Percentiles rank a stretch among this genome's conserved stretches.
These are phyloP conservation scores for Eidolon dupreanum DNA, from an alignment of 2,797 vertebrate species.

Conservation along the genomic window DNA sequence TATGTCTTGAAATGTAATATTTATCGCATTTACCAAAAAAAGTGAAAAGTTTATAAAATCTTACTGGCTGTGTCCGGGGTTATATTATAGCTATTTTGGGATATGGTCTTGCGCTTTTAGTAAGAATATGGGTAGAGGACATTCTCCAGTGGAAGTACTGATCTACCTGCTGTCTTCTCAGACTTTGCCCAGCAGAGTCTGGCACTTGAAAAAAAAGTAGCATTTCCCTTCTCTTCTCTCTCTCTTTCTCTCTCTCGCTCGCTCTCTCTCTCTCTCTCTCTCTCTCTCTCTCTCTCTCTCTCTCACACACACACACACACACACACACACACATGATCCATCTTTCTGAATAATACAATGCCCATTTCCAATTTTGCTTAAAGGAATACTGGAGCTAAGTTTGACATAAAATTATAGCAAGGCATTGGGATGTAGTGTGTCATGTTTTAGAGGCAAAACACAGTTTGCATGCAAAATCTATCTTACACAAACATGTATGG, in stretches of 20 bases:
- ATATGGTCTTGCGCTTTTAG: not conserved
- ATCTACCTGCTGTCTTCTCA: not conserved
- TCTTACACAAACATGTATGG: not conserved
- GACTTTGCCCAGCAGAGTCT: not conserved
- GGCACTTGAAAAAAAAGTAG: not conserved
- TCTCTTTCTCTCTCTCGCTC: not conserved
- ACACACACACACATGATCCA: not conserved
- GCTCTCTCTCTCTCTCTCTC: not conserved
- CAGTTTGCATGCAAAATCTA: not conserved
- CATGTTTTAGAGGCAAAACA: not conserved
- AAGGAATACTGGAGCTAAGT: not conserved
- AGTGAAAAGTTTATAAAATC: slow-evolving; percentile 48
- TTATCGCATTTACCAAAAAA: slow-evolving; percentile 52
- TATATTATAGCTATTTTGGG: not conserved
- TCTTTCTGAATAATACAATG: not conserved
- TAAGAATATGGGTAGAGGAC: not conserved
- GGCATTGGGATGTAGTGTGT: not conserved
- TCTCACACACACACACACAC: not conserved
- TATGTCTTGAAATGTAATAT: slow-evolving; percentile 44
- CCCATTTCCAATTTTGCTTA: not conserved
- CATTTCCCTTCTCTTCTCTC: not conserved
- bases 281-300: not conserved
- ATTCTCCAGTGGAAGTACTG: not conserved
- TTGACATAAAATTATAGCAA: not conserved
- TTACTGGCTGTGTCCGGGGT: not conserved